These are phyloP conservation scores for Petrolisthes cinctipes DNA, from an alignment of 2,888 invertebrate genomes.

Conservation along the genomic window DNA sequence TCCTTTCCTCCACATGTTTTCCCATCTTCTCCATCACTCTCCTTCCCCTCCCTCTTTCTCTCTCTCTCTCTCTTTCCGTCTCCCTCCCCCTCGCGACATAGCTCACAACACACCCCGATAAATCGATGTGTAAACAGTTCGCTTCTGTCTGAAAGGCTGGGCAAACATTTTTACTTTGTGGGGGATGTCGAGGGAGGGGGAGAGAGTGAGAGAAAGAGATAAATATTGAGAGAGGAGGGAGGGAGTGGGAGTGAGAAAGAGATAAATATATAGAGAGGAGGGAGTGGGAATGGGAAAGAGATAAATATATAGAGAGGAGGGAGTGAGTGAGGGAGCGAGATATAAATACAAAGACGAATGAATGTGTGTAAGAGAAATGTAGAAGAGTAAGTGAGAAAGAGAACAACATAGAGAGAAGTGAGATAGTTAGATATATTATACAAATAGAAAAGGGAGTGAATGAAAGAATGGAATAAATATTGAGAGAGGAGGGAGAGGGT, in stretches of 20 bases:
- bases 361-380: background rate
- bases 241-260: background rate
- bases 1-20: background rate
- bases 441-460: background rate
- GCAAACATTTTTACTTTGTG: conserved; percentile 27
- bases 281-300: background rate
- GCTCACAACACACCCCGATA: conserved; percentile 26
- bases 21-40: background rate
- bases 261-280: background rate
- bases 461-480: background rate
- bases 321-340: background rate
- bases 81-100: background rate
- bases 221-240: background rate
- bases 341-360: background rate
- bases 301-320: background rate
- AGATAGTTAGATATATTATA: background rate
- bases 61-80: background rate
- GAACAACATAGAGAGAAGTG: background rate
- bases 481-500: background rate
- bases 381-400: background rate
- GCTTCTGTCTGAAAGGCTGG: conserved; percentile 21
- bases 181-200: background rate
- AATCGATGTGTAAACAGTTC: conserved; percentile 21
- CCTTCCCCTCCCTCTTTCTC: background rate
- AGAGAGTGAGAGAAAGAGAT: background rate